Conservation (phyloP, 2,113 vertebrate species). For the Smithornis capensis region DNA sequence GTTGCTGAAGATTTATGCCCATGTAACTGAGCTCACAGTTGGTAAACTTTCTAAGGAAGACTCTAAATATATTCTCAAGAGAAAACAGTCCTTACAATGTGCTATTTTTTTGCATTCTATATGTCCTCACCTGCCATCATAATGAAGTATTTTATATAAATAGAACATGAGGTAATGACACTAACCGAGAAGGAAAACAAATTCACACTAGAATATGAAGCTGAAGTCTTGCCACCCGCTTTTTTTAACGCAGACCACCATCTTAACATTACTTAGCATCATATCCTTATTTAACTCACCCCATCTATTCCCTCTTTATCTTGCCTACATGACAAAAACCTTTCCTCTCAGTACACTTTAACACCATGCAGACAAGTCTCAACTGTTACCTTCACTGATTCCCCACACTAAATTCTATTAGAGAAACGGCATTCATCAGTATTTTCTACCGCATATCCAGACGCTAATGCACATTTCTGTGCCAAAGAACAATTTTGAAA, state of each 20-base stretch:
- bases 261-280: neutral
- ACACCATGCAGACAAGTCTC: neutral
- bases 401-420: neutral
- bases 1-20: constrained; percentile 25
- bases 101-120: neutral
- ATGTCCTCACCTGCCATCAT: constrained; percentile 11
- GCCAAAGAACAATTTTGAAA: neutral
- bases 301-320: neutral
- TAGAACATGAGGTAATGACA: constrained; percentile 25
- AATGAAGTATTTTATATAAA: constrained; percentile 32
- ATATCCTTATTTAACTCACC: neutral
- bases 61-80: neutral
- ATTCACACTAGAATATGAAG: neutral
- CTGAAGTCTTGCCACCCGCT: constrained; percentile 1
- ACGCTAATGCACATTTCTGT: neutral
- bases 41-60: constrained; percentile 25
- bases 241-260: constrained; percentile 8
- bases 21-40: neutral
- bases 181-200: constrained; percentile 26
- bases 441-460: neutral
- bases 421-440: neutral
- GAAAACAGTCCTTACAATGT: neutral
- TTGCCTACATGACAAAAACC: neutral
- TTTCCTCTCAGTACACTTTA: neutral
- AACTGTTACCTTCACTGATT: neutral